Evolutionary conservation across 2,888 invertebrate species (phyloP).

Genomic region (Erpobdella octoculata): DNA sequence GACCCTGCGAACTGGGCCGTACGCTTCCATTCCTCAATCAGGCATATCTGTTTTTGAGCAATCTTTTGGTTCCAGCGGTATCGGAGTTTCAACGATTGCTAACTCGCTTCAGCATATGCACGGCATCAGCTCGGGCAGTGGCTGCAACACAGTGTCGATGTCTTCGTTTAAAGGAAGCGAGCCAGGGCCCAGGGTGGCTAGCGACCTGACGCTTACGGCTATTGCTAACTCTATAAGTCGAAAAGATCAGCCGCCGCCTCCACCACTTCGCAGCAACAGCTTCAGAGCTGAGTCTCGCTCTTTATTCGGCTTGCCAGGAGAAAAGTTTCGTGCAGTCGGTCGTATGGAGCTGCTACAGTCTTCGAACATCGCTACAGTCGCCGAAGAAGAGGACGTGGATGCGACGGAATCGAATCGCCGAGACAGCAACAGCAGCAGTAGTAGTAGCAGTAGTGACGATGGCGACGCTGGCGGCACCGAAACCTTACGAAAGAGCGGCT

Average conservation of each 20-base stretch:
- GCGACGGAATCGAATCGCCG: background rate
- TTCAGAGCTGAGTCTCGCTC: conserved; percentile 2
- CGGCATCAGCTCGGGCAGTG: background rate
- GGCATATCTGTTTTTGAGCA: too few relatives aligned
- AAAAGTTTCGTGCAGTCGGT: background rate
- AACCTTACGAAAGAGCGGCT: background rate
- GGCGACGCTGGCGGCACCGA: background rate
- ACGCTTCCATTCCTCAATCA: conserved; percentile 18
- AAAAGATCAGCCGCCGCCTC: conserved; percentile 6
- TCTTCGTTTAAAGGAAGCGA: background rate
- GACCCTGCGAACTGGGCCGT: conserved; percentile 12
- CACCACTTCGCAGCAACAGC: background rate
- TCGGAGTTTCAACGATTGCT: too few relatives aligned
- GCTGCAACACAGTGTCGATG: background rate
- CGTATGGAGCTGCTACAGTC: background rate
- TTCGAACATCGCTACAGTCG: background rate
- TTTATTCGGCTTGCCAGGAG: background rate
- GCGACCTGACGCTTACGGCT: background rate
- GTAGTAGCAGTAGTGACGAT: conserved; percentile 3
- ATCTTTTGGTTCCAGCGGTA: too few relatives aligned
- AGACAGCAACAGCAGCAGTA: background rate
- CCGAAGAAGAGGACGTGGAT: conserved; percentile 20
- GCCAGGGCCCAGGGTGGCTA: background rate
- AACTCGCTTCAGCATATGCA: background rate
- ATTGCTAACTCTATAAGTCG: background rate